These are phyloP conservation scores for Cynopterus brachyotis DNA, from an alignment of 2,113 vertebrate genomes.

Conservation along the genomic window DNA sequence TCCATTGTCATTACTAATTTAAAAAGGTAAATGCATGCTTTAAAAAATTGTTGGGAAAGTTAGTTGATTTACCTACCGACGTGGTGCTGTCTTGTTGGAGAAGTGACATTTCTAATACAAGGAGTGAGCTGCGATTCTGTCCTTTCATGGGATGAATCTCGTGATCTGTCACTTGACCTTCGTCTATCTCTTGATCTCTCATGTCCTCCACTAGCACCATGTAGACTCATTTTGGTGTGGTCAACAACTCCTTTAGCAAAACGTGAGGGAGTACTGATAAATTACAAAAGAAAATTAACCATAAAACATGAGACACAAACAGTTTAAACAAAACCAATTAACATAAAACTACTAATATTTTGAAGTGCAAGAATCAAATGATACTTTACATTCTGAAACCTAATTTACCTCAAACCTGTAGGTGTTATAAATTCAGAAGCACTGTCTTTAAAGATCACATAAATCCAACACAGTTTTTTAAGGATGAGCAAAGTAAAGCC, in stretches of 20 bases:
- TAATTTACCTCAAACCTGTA: conserved; percentile 20
- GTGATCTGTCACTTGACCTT: conserved; percentile 96
- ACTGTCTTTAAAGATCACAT: neutral
- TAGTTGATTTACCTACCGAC: conserved; percentile 86
- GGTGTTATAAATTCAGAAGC: conserved; percentile 2
- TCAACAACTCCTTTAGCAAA: conserved; percentile 87
- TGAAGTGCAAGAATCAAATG: conserved; percentile 41
- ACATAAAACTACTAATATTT: conserved; percentile 21
- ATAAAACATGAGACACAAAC: conserved; percentile 38
- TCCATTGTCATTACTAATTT: neutral
- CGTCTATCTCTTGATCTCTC: conserved; percentile 96
- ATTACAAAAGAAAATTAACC: conserved; percentile 59
- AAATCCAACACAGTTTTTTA: neutral
- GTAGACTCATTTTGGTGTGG: conserved; percentile 94
- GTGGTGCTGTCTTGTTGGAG: conserved; percentile 96
- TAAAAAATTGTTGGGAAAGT: neutral
- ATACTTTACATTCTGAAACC: conserved; percentile 45
- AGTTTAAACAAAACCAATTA: conserved; percentile 31
- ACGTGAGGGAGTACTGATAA: conserved; percentile 86
- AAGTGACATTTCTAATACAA: conserved; percentile 98
- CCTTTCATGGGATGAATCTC: conserved; percentile 98
- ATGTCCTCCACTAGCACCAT: conserved; percentile 92
- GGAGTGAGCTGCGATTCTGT: conserved; percentile 97
- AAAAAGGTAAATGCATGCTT: neutral
- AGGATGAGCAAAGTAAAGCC: conserved; percentile 34